Evolutionary conservation across 2,797 vertebrate species (phyloP).

Genomic region (Oophaga sylvatica): DNA sequence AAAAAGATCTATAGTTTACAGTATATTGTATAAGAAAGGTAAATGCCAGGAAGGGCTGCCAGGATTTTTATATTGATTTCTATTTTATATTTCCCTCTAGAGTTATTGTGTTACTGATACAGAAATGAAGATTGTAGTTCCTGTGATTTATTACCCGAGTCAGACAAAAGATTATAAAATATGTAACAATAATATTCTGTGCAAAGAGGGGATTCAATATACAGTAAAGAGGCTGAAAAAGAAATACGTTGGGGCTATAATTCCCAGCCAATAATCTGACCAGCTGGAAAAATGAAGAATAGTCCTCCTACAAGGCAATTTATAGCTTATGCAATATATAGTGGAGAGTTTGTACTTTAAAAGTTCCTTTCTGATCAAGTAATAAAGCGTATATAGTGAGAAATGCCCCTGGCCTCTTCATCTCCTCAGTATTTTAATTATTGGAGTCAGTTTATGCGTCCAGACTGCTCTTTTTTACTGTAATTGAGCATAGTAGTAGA

Average conservation of each 20-base stretch:
- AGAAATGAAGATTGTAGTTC: slow-evolving; percentile 11
- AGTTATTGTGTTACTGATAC: slow-evolving; percentile 22
- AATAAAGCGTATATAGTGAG: not conserved
- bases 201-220: slow-evolving; percentile 11
- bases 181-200: slow-evolving; percentile 31
- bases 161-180: slow-evolving; percentile 38
- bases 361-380: not conserved
- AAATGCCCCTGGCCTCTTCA: not conserved
- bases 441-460: not conserved
- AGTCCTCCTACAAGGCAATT: not conserved
- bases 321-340: not conserved
- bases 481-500: not conserved
- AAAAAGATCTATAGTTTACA: not conserved
- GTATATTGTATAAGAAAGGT: not conserved
- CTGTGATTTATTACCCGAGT: slow-evolving; percentile 6
- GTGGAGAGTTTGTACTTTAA: not conserved
- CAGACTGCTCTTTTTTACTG: not conserved
- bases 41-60: slow-evolving; percentile 13
- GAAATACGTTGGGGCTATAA: slow-evolving; percentile 16
- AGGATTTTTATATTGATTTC: slow-evolving; percentile 17
- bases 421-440: not conserved
- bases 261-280: slow-evolving; percentile 19
- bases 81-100: slow-evolving; percentile 18
- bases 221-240: slow-evolving; percentile 1
- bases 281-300: not conserved